Conservation (phyloP, 2,113 vertebrate species). For the Caretta caretta region DNA sequence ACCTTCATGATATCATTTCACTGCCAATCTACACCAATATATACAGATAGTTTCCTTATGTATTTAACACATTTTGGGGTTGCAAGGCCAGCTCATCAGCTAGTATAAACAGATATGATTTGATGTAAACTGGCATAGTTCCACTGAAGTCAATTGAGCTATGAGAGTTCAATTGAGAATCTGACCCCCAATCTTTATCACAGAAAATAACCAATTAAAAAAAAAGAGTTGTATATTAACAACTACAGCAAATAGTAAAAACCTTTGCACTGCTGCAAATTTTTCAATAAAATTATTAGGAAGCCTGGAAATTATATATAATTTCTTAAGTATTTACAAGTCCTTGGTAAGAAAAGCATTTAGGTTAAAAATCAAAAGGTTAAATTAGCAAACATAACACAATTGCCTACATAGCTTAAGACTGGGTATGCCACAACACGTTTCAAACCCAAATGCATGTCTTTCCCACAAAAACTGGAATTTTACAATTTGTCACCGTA, state of each 20-base stretch:
- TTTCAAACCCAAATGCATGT: not conserved
- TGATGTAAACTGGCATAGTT: not conserved
- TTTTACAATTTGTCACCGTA: not conserved
- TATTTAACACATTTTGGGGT: not conserved
- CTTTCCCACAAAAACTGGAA: not conserved
- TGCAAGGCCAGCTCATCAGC: not conserved
- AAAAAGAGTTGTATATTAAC: not conserved
- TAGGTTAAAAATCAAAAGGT: not conserved
- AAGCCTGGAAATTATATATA: not conserved
- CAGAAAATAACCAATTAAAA: not conserved
- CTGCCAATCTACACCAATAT: not conserved
- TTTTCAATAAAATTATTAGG: not conserved
- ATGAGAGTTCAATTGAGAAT: not conserved
- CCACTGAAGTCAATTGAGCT: not conserved
- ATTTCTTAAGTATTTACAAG: not conserved
- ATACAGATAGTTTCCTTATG: not conserved
- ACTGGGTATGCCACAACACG: not conserved
- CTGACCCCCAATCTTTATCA: not conserved
- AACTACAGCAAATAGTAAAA: conserved; percentile 2
- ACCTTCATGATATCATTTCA: not conserved
- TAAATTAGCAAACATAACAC: not conserved
- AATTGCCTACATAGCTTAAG: not conserved
- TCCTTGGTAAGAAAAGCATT: not conserved
- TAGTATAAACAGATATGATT: not conserved
- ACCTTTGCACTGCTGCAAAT: not conserved